Percentiles rank a stretch among this genome's conserved stretches.
phyloP scores from a whole-genome alignment of 1,140 invertebrate genomes.

The Cydia pomonella region DNA sequence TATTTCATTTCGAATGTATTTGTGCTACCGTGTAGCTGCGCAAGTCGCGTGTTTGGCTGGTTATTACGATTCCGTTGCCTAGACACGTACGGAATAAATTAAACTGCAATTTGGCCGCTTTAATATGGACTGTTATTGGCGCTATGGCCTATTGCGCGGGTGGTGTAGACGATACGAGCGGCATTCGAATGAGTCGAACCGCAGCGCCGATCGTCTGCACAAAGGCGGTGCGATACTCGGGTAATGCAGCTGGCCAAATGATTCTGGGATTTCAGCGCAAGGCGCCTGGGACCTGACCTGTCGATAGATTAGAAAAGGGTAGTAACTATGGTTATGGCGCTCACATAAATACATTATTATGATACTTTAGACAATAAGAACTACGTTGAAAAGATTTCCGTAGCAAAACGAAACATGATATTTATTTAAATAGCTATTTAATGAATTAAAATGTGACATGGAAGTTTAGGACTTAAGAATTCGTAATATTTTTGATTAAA shows the following conservation, averaged over 20 bases:
- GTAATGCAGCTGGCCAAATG: constrained; percentile 68
- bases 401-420: too few relatives aligned
- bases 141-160: constrained; percentile 64
- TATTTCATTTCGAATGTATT: constrained; percentile 1
- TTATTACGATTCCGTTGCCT: constrained; percentile 77
- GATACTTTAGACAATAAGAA: too few relatives aligned
- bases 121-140: constrained; percentile 77
- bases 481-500: too few relatives aligned
- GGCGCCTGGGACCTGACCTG: constrained; percentile 42
- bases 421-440: too few relatives aligned
- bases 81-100: constrained; percentile 78
- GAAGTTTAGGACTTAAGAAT: too few relatives aligned
- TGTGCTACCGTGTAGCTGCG: not conserved
- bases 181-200: constrained; percentile 68
- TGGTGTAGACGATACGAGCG: constrained; percentile 65
- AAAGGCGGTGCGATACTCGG: constrained; percentile 57
- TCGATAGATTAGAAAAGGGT: not conserved
- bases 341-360: not conserved
- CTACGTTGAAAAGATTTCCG: too few relatives aligned
- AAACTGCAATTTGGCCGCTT: constrained; percentile 77
- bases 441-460: too few relatives aligned
- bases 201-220: constrained; percentile 46
- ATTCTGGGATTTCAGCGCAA: constrained; percentile 51
- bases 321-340: not conserved
- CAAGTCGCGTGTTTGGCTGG: constrained; percentile 60